Conservation (phyloP, 2,888 invertebrate species). For the Polydrusus pterygomalis region DNA sequence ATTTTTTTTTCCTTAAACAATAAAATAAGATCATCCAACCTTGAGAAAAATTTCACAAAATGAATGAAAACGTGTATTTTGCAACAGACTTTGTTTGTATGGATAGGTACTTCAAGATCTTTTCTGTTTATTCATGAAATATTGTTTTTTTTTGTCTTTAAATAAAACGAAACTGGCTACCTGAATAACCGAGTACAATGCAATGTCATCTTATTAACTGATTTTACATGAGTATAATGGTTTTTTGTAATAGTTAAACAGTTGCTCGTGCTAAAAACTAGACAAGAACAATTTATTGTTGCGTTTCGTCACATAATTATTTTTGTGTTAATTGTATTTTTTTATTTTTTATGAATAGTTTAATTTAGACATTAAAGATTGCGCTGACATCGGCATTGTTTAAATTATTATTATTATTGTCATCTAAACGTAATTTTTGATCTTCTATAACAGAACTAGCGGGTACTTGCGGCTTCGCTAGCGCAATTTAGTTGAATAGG, state of each 20-base stretch:
- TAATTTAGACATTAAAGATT: constrained; percentile 15
- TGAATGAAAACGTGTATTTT: constrained; percentile 8
- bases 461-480: too few relatives aligned
- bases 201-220: constrained; percentile 36
- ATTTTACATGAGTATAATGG: constrained; percentile 40
- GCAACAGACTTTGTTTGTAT: constrained; percentile 23
- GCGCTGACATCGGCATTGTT: constrained; percentile 5
- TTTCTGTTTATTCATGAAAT: constrained; percentile 21
- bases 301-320: constrained; percentile 26
- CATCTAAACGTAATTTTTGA: neutral
- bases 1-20: constrained; percentile 17
- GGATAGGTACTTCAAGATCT: constrained; percentile 30
- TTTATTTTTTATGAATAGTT: constrained; percentile 7
- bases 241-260: constrained; percentile 33
- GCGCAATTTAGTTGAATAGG: too few relatives aligned
- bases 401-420: constrained; percentile 7
- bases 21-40: constrained; percentile 38
- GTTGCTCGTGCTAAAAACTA: constrained; percentile 27
- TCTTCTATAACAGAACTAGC: too few relatives aligned
- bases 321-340: constrained; percentile 16
- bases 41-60: constrained; percentile 39
- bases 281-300: constrained; percentile 27
- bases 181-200: constrained; percentile 28
- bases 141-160: constrained; percentile 20
- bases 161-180: constrained; percentile 4